phyloP scores from a whole-genome alignment of 2,113 vertebrate genomes.

The Mustela lutreola region DNA sequence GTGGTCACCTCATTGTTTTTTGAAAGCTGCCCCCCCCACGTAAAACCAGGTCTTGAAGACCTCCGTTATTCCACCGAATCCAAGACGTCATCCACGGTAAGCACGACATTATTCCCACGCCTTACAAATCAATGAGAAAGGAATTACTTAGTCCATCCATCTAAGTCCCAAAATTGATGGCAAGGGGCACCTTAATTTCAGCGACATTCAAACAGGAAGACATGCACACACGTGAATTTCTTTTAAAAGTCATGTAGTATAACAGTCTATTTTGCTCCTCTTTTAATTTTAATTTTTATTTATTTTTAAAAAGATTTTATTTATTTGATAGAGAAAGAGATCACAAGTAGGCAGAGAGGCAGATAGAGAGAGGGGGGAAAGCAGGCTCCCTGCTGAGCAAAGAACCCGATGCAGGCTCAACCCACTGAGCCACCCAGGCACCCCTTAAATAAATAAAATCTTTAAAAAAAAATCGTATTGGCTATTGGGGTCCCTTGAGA shows the following conservation, averaged over 20 bases:
- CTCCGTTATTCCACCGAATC: background rate
- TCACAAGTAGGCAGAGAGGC: too few relatives aligned
- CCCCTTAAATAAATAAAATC: too few relatives aligned
- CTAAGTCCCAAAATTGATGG: background rate
- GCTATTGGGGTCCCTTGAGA: too few relatives aligned
- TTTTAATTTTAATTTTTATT: too few relatives aligned
- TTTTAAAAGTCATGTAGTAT: too few relatives aligned
- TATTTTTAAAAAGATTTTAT: background rate
- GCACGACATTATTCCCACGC: background rate
- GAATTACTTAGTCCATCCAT: background rate
- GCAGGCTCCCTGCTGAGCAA: too few relatives aligned
- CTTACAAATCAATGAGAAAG: background rate
- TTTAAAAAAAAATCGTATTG: background rate
- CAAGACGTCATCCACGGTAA: background rate
- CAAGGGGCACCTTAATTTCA: background rate
- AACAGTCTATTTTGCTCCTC: background rate
- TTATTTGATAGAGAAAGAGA: too few relatives aligned
- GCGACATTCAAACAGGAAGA: background rate
- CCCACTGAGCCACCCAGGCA: too few relatives aligned
- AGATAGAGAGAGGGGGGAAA: too few relatives aligned
- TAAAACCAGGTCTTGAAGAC: background rate
- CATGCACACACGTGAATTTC: too few relatives aligned
- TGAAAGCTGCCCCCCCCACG: background rate
- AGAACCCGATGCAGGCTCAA: too few relatives aligned
- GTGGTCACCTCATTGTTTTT: background rate